Base-by-base conservation (phyloP, 2,888 invertebrate genomes). In the Chrysodeixis includens region DNA sequence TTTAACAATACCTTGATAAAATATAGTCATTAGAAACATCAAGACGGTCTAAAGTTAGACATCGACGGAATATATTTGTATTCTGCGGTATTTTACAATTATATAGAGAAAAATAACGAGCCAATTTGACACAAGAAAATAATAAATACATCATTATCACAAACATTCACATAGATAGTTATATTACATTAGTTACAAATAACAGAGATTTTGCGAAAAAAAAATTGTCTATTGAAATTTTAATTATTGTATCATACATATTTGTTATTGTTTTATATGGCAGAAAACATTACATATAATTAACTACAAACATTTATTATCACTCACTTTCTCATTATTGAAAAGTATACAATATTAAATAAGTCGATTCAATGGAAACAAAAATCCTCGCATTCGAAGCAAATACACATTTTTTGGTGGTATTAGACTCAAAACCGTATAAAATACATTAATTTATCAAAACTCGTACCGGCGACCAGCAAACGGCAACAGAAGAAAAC, bases 1-100 rank as follows among this genome's bases (percentile, higher is more conserved):
- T 46, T 46, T 1, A 2, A 9, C 8, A 46, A 44, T 16, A 44
- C 4, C 7, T 46, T 9, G 16, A 16, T 18, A 2, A 46, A 10
- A 46, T 46, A 46, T 8, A 46, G 18, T 8, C 9, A 46, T 12
- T 9, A 46, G 18, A 46, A 46, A 44, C 1, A 7, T 44, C 8
- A 44, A 46, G 46, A 46, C 46, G 46, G 46, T 9, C 7, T 44
- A 7, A 12, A n/a, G 16, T n/a, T n/a, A n/a, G 16, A 16, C 16
- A 18, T 16, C 46, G 46, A 46, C 46, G 46, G 46, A 46, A 46
- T 18, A 46, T 18, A 14, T 35, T 46, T 46, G 18, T 46, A 46
- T 46, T 18, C 8, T 46, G 8, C 8, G 7, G 46, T 46, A 46
- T 18, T 9, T 7, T 16, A 14, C 1, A 0, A 40, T n/a, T 7